These are phyloP conservation scores for Tribolium castaneum DNA, from an alignment of 1,140 invertebrate genomes.

Conservation along the genomic window DNA sequence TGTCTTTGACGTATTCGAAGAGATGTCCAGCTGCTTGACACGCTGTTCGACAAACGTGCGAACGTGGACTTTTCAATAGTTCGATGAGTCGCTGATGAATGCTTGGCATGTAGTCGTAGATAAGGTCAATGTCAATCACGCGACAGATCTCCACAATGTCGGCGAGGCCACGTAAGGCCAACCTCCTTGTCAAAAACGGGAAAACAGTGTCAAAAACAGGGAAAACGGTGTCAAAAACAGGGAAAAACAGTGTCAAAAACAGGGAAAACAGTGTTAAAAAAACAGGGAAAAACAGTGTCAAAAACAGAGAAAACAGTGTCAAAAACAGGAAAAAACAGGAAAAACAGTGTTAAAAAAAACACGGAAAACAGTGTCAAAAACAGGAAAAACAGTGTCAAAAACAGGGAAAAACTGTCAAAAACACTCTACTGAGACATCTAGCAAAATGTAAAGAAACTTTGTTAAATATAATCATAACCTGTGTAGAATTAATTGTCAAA, in stretches of 20 bases:
- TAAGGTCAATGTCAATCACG: constrained; percentile 45
- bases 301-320: too few species aligned
- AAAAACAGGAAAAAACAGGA: too few species aligned
- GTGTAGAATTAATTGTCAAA: too few species aligned
- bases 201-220: not conserved
- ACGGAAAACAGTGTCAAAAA: too few species aligned
- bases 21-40: constrained; percentile 63
- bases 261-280: too few species aligned
- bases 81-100: constrained; percentile 61
- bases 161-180: constrained; percentile 54
- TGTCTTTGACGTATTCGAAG: constrained; percentile 62
- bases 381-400: too few species aligned
- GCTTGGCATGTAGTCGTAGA: constrained; percentile 59
- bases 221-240: constrained; percentile 31
- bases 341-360: too few species aligned
- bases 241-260: not conserved
- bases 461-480: too few species aligned
- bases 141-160: constrained; percentile 59
- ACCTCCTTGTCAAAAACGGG: constrained; percentile 51
- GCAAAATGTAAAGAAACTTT: too few species aligned
- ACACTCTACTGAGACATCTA: too few species aligned
- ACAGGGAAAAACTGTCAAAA: too few species aligned
- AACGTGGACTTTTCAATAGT: constrained; percentile 58
- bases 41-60: constrained; percentile 61
- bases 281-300: too few species aligned